Conservation (phyloP, 2,113 vertebrate species). For the Smithornis capensis region DNA sequence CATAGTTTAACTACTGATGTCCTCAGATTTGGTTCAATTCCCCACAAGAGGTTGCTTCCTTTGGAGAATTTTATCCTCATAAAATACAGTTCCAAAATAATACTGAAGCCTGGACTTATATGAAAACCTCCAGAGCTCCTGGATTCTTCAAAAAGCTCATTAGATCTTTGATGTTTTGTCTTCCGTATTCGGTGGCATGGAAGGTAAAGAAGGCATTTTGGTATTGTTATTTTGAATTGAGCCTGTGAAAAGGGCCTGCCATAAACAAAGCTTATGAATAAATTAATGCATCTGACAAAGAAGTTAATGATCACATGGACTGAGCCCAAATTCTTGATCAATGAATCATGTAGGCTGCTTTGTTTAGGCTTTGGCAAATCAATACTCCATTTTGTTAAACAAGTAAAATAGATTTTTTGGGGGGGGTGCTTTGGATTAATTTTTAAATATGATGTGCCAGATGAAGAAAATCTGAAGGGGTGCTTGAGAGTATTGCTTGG, state of each 20-base stretch:
- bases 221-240: slow-evolving; percentile 25
- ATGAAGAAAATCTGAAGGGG: slow-evolving; percentile 11
- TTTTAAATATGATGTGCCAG: slow-evolving; percentile 56
- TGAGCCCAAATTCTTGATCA: slow-evolving; percentile 68
- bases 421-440: slow-evolving; percentile 34
- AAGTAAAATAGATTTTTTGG: slow-evolving; percentile 58
- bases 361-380: slow-evolving; percentile 71
- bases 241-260: background rate
- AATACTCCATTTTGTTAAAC: slow-evolving; percentile 73
- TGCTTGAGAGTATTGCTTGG: background rate
- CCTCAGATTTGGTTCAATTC: background rate
- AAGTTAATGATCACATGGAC: slow-evolving; percentile 64
- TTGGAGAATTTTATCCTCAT: background rate
- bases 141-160: background rate
- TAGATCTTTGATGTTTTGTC: background rate
- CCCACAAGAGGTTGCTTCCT: background rate
- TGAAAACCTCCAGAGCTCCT: background rate
- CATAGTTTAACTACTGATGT: background rate
- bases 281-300: slow-evolving; percentile 62
- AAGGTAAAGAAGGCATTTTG: background rate
- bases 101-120: background rate
- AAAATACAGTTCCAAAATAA: background rate
- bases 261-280: slow-evolving; percentile 57
- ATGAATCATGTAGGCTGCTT: slow-evolving; percentile 64
- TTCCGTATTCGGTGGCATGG: background rate